Evolutionary conservation across 2,113 vertebrate species (phyloP).

Genomic region (Notechis scutatus): DNA sequence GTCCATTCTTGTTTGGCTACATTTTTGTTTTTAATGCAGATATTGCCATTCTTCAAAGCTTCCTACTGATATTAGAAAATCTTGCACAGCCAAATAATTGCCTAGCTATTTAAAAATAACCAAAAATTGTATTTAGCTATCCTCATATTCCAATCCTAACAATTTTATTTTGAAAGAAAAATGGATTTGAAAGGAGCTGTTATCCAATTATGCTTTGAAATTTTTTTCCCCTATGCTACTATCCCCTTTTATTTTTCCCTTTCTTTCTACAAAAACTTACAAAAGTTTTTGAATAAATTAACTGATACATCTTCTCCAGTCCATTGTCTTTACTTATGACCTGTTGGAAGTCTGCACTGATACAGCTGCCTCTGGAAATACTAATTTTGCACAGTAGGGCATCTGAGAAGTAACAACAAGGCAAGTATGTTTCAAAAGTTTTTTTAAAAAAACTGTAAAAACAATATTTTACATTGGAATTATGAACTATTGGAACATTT

Average conservation of each 20-base stretch:
- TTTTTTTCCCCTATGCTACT: neutral
- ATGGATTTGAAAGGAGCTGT: neutral
- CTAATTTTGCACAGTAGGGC: conserved; percentile 55
- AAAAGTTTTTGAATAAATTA: conserved; percentile 41
- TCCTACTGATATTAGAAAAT: neutral
- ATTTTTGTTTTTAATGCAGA: neutral
- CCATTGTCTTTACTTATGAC: conserved; percentile 21
- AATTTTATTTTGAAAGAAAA: neutral
- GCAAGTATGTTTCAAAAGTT: conserved; percentile 42
- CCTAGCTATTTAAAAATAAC: neutral
- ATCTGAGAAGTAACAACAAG: conserved; percentile 39
- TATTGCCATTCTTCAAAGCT: neutral
- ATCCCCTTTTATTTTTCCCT: neutral
- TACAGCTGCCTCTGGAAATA: conserved; percentile 45
- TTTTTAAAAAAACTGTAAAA: conserved; percentile 25
- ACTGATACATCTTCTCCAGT: conserved; percentile 43
- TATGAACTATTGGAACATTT: neutral
- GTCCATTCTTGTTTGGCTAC: neutral
- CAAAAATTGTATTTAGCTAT: neutral
- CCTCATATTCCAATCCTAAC: neutral
- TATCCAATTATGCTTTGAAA: neutral
- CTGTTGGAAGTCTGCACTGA: conserved; percentile 25
- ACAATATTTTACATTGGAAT: neutral
- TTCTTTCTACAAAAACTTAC: neutral
- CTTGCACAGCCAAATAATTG: neutral